Percentiles rank a stretch among this genome's conserved stretches.
Evolutionary conservation across 2,113 vertebrate species (phyloP).

Genomic region (Pluvialis apricaria): DNA sequence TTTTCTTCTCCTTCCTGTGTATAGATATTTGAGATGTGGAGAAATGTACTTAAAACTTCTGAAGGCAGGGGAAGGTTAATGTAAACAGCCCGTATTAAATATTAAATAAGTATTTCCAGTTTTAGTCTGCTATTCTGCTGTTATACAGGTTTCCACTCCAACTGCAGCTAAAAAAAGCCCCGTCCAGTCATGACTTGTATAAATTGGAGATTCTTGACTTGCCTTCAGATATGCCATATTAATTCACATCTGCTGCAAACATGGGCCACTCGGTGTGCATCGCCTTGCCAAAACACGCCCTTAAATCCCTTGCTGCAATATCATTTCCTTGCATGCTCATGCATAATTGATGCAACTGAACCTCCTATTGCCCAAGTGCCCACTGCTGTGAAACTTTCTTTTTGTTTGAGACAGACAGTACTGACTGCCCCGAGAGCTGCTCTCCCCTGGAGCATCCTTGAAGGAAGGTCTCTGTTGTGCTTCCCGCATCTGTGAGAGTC

Average conservation of each 20-base stretch:
- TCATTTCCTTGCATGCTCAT: neutral
- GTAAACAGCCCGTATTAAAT: neutral
- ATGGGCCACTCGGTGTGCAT: neutral
- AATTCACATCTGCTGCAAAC: conserved; percentile 32
- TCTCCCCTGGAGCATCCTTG: neutral
- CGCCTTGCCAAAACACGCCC: conserved; percentile 18
- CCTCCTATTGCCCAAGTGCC: neutral
- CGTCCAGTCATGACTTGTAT: neutral
- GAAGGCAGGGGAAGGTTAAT: neutral
- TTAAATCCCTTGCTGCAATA: neutral
- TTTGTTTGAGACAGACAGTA: neutral
- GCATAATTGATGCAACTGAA: neutral
- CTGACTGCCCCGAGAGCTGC: neutral
- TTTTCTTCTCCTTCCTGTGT: neutral
- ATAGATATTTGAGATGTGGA: neutral
- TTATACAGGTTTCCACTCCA: neutral
- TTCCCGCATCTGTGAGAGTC: neutral
- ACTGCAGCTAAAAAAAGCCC: conserved; percentile 4
- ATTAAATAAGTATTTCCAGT: conserved; percentile 18
- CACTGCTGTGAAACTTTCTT: neutral
- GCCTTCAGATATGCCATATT: neutral
- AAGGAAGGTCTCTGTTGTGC: neutral
- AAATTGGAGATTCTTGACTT: conserved; percentile 6
- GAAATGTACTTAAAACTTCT: neutral
- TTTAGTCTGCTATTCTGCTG: neutral